Percentiles rank a stretch among this genome's conserved stretches.
Conservation (phyloP, 2,113 vertebrate species). For the Dolichallabes microphthalmus region DNA sequence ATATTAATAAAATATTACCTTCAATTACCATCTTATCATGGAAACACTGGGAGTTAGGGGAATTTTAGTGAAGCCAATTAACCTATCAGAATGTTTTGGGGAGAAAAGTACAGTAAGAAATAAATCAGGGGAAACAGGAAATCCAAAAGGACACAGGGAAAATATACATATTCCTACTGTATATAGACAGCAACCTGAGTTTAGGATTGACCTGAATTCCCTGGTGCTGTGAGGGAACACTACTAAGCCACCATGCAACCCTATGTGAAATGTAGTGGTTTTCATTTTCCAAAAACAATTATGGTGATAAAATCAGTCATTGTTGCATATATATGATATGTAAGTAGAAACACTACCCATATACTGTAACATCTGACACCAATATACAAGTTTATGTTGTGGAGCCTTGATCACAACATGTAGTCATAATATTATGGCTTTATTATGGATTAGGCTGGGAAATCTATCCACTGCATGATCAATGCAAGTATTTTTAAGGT, state of each 20-base stretch:
- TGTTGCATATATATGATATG: background rate
- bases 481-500: slow-evolving; percentile 25
- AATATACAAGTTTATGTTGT: background rate
- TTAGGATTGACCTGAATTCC: background rate
- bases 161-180: background rate
- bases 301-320: background rate
- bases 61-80: background rate
- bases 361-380: background rate
- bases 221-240: background rate
- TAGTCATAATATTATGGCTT: background rate
- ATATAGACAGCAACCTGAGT: background rate
- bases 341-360: background rate
- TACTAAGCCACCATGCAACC: background rate
- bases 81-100: background rate
- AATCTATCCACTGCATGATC: slow-evolving; percentile 29
- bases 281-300: background rate
- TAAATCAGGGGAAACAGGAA: background rate
- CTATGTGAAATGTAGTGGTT: background rate
- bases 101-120: background rate
- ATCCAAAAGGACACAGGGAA: background rate
- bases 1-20: background rate
- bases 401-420: background rate
- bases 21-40: background rate
- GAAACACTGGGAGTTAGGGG: background rate
- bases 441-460: no score